Evolutionary conservation across 2,113 vertebrate species (phyloP).

Genomic region (Cyrtonyx montezumae): DNA sequence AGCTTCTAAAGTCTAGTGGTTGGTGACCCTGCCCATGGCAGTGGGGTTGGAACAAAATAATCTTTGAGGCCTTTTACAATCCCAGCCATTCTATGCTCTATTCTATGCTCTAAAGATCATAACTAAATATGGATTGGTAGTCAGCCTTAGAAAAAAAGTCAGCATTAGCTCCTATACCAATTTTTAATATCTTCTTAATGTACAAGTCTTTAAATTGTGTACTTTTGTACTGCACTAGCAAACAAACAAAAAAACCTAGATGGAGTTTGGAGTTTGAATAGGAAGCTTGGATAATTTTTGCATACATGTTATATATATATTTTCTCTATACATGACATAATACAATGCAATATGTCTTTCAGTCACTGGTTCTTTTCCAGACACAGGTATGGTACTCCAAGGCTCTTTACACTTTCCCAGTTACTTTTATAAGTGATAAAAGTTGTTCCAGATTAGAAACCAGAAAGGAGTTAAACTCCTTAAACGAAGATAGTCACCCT

Average conservation of each 20-base stretch:
- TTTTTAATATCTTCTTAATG: neutral
- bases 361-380: neutral
- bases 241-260: neutral
- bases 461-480: neutral
- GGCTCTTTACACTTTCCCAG: neutral
- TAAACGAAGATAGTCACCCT: neutral
- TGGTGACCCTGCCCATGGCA: no score
- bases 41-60: no score
- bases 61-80: no score
- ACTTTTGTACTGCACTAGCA: neutral
- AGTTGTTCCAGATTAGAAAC: neutral
- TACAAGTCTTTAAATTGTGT: neutral
- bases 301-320: neutral
- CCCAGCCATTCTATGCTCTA: no score
- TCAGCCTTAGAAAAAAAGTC: neutral
- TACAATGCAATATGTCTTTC: neutral
- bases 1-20: neutral
- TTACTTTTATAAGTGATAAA: neutral
- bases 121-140: neutral
- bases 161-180: neutral
- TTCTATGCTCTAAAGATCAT: neutral
- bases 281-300: neutral
- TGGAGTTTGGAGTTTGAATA: neutral
- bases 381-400: neutral
- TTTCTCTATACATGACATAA: neutral